These are phyloP conservation scores for Pongo pygmaeus DNA, from an alignment of 2,113 vertebrate genomes.

Conservation along the genomic window DNA sequence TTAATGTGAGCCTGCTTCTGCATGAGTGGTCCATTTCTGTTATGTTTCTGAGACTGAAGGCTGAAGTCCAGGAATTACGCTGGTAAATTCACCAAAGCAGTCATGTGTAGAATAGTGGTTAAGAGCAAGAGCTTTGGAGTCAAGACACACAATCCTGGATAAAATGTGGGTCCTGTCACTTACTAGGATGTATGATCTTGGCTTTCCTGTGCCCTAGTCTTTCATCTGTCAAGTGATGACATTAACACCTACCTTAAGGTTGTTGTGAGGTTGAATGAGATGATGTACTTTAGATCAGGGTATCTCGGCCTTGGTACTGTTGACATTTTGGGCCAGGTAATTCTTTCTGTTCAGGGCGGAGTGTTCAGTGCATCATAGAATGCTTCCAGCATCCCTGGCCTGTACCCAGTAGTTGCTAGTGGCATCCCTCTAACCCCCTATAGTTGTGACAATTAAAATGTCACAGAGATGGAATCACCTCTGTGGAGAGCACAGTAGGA, in stretches of 20 bases:
- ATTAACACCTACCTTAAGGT: not conserved
- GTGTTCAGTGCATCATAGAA: not conserved
- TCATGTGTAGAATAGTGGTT: not conserved
- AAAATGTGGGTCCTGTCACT: not conserved
- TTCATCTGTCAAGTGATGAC: not conserved
- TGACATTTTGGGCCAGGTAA: not conserved
- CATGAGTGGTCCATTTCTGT: not conserved
- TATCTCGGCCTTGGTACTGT: not conserved
- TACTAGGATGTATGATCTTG: not conserved
- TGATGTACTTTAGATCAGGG: not conserved
- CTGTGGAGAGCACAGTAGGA: not conserved
- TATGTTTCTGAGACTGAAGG: not conserved
- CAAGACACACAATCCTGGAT: not conserved
- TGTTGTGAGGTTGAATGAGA: not conserved
- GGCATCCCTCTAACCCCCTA: not conserved
- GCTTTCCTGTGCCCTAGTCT: not conserved
- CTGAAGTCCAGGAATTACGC: not conserved
- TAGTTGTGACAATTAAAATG: not conserved
- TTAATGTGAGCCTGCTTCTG: not conserved
- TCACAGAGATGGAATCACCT: not conserved
- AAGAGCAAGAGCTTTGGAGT: not conserved
- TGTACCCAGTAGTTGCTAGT: not conserved
- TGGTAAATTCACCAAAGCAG: not conserved
- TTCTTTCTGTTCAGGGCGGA: not conserved
- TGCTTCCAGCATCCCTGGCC: not conserved